Evolutionary conservation across 2,797 vertebrate genomes (phyloP).

Genomic region (Lithobates pipiens): DNA sequence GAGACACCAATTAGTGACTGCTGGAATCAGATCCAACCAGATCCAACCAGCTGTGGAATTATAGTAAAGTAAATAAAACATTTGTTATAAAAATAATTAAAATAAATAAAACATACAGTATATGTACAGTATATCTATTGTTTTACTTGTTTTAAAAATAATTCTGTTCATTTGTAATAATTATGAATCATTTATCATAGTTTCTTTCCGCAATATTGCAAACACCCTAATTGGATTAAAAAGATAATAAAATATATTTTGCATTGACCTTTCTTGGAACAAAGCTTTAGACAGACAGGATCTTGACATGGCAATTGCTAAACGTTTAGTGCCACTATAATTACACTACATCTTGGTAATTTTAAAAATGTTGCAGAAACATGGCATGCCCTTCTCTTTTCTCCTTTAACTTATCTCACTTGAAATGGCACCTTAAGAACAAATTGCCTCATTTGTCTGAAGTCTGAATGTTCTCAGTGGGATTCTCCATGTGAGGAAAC

Average conservation of each 20-base stretch:
- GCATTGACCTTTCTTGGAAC: slow-evolving; percentile 33
- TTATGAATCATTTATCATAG: not conserved
- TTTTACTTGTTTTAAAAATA: not conserved
- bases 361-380: slow-evolving; percentile 59
- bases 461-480: slow-evolving; percentile 72
- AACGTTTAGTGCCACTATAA: slow-evolving; percentile 56
- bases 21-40: too few relatives aligned
- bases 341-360: slow-evolving; percentile 47
- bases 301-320: slow-evolving; percentile 44
- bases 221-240: slow-evolving; percentile 41
- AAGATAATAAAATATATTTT: not conserved
- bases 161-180: not conserved
- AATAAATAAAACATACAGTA: too few relatives aligned
- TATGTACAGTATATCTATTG: too few relatives aligned
- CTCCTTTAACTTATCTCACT: slow-evolving; percentile 51
- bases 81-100: too few relatives aligned
- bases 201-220: not conserved
- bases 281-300: slow-evolving; percentile 42
- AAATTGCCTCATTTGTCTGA: slow-evolving; percentile 76
- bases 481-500: slow-evolving; percentile 75
- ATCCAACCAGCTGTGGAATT: too few relatives aligned
- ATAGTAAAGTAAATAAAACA: too few relatives aligned
- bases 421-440: slow-evolving; percentile 70
- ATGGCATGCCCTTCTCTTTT: slow-evolving; percentile 1
- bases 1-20: too few relatives aligned